Evolutionary conservation across 1,140 invertebrate genomes (phyloP).

Genomic region (Pectinophora gossypiella): DNA sequence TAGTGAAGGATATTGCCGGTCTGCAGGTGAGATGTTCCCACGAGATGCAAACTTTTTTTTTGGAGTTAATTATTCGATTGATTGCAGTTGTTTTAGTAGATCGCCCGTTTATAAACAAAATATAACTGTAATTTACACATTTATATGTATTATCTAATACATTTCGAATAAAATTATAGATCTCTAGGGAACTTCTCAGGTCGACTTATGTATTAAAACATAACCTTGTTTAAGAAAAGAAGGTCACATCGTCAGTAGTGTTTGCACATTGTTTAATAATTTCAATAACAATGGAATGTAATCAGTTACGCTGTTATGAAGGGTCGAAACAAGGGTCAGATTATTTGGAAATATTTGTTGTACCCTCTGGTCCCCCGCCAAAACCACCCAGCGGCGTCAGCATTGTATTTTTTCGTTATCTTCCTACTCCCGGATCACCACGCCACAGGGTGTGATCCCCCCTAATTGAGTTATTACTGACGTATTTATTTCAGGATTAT

Average conservation of each 20-base stretch:
- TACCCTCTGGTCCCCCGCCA: slow-evolving; percentile 29
- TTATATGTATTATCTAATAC: too few species aligned
- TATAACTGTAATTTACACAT: too few species aligned
- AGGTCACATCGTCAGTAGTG: slow-evolving; percentile 6
- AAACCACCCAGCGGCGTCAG: slow-evolving; percentile 33
- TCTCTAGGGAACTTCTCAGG: too few species aligned
- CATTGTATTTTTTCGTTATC: slow-evolving; percentile 46
- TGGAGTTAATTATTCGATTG: background rate
- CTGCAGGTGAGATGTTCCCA: slow-evolving; percentile 51
- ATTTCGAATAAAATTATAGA: too few species aligned
- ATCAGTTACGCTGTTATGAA: slow-evolving; percentile 47
- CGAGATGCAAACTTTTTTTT: slow-evolving; percentile 21
- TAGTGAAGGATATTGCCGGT: slow-evolving; percentile 42
- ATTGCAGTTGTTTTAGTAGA: too few species aligned
- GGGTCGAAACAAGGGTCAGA: slow-evolving; percentile 44
- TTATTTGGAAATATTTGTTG: slow-evolving; percentile 38
- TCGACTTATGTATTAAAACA: too few species aligned
- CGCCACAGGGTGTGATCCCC: slow-evolving; percentile 43
- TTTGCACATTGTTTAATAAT: slow-evolving; percentile 44
- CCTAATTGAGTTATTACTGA: slow-evolving; percentile 66
- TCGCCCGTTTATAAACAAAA: too few species aligned
- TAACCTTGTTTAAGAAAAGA: background rate
- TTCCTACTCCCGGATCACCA: slow-evolving; percentile 21
- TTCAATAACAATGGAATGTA: slow-evolving; percentile 60
- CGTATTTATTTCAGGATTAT: slow-evolving; percentile 49